Base-by-base conservation (phyloP, 2,113 vertebrate genomes). In the Ardeotis arabs region DNA sequence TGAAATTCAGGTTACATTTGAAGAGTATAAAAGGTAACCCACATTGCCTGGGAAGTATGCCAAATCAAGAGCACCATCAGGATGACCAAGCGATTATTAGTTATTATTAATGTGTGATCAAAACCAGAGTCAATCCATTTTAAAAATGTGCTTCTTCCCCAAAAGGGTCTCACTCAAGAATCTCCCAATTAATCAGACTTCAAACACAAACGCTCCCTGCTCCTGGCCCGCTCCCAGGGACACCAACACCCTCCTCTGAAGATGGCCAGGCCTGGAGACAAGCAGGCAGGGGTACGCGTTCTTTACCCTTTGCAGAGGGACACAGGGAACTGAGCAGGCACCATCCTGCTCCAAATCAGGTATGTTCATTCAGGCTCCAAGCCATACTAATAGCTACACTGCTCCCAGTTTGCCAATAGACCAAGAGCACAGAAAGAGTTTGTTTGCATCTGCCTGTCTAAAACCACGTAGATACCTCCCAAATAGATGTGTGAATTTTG, bases 101-200 rank as follows among this genome's bases (percentile, higher is more conserved):
- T 59, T 37, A 74, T 52, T 87, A 77, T 27, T 67, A 76, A 53
- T n/a, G 4, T 22, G 53, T 9, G 39, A 80, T 33, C 21, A 86
- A 69, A 95, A 52, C 2, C 44, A 68, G 22, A 83, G 35, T 29
- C 33, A 93, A 64, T 4, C 1, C 5, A 69, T 44, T 86, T 56
- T 24, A 2, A 66, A 63, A 44, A 47, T 0, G 0, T 10, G 14
- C 1, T 27, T 69, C 39, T 84, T 23, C n/a, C 69, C 17, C 35
- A 14, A 24, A 79, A 17, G 5, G 3, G 6, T 18, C 28, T 60
- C 27, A 7, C 31, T 94, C 29, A 33, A 68, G 59, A 90, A 44
- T 14, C 25, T 64, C 35, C 6, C 67, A 64, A 23, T 68, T 64
- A 39, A 56, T 66, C 27, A 35, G 33, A 80, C n/a, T 64, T 9